Evolutionary conservation across 2,888 invertebrate species (phyloP), one percentile per base, ranked within the genome.

Genomic region (Hylaea fasciaria): DNA sequence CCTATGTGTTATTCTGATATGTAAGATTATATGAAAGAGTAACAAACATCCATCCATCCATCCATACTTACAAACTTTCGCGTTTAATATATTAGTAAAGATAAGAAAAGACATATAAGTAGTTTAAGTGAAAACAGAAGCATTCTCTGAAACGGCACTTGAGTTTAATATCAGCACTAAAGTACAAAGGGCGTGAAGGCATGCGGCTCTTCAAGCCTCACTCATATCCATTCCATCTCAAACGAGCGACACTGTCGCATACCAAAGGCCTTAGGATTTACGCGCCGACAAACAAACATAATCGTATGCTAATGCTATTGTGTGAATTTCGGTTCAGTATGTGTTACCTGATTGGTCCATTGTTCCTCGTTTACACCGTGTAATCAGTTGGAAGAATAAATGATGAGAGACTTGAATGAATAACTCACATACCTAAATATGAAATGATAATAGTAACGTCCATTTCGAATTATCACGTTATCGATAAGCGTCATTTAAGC

Each of bases 401-500:
- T 32, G 41, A 13, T 45, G 41, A 54, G 35, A 50, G 41, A 60
- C 44, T 41, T 39, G 17, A 40, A 41, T 40, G 45, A 44, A 40
- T 44, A 37, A 47, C 32, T 41, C 39, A 49, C 45, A 50, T 29
- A 16, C 22, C 63, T 39, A 39, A 56, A 56, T 56, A 37, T 74
- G 69, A 79, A 75, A 77, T 68, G 78, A 76, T 76, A 79, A 82
- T 84, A 82, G 80, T 80, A 81, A 83, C 80, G 77, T 80, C 72
- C 12, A 70, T 71, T 73, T 75, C 76, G 77, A 78, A 87, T 87
- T 89, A 89, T 87, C 89, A 78, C 81, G 82, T 85, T 87, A 87
- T 89, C 86, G 87, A 90, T 87, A 85, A 85, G 83, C 76, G 82
- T 86, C 80, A 82, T 84, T 85, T 83, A 85, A 85, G 83, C 83